phyloP scores from a whole-genome alignment of 2,888 invertebrate species.

The Leistus spinibarbis region DNA sequence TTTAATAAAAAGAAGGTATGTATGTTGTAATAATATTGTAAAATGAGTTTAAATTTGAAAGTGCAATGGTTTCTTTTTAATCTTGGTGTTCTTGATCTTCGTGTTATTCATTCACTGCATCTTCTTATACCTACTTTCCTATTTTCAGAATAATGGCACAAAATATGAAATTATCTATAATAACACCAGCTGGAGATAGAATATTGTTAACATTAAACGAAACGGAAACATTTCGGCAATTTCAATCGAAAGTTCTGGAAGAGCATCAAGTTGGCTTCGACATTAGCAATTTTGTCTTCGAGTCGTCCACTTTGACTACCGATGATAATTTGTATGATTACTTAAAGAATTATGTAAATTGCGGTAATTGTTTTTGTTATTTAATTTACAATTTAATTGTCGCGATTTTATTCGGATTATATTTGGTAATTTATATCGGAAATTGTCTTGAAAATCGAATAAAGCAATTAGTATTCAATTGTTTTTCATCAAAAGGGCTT shows the following conservation, averaged over 20 bases:
- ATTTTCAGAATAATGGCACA: slow-evolving; percentile 32
- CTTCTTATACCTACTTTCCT: slow-evolving; percentile 29
- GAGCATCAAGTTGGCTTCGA: slow-evolving; percentile 12
- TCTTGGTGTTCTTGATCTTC: slow-evolving; percentile 22
- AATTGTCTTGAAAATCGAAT: background rate
- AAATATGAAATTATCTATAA: slow-evolving; percentile 34
- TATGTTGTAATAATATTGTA: background rate
- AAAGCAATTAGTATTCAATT: background rate
- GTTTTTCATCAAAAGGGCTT: no score
- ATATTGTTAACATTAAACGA: slow-evolving; percentile 9
- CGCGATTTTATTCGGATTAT: background rate
- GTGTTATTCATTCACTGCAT: slow-evolving; percentile 18
- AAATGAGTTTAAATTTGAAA: background rate
- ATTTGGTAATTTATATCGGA: background rate
- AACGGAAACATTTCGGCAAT: slow-evolving; percentile 26
- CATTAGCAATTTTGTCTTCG: slow-evolving; percentile 17
- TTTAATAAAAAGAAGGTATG: background rate
- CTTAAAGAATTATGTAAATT: slow-evolving; percentile 9
- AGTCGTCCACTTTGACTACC: background rate
- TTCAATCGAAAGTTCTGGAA: slow-evolving; percentile 25
- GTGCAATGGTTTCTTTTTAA: background rate
- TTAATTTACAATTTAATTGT: background rate
- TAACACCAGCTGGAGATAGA: background rate
- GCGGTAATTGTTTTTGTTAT: background rate
- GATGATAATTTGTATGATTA: slow-evolving; percentile 28